Evolutionary conservation across 2,888 invertebrate species (phyloP), one percentile per base, ranked within the genome.

Genomic region (Leptopilina syphax): DNA sequence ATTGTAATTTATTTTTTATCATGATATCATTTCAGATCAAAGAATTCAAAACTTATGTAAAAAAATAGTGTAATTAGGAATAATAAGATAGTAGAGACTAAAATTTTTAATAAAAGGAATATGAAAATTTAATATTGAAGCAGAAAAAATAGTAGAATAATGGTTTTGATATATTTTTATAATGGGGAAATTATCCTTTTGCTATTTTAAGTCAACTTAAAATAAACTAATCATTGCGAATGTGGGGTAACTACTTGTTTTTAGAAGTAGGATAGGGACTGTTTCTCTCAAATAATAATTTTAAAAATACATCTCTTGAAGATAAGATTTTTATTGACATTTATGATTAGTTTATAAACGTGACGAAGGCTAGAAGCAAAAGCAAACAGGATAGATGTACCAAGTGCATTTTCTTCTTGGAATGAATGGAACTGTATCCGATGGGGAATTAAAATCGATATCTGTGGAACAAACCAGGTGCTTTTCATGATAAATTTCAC

Each of bases 1-100:
- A 70, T 27, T 70, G 70, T 70, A 70, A 70, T 70, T 70, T 70
- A 70, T 54, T 70, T 50, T 54, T 54, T 70, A 7, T 70, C 27
- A 70, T 7, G 54, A 27, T 12, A 70, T 27, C 27, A 12, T 13
- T 27, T 54, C 18, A 13, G 44, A 67, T 66, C n/a, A n/a, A 41
- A 13, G 34, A 44, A 67, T n/a, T 67, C 50, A 3, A 50, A 50
- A 50, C 10, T 10, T 10, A 10, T 50, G 12, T 50, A 50, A 50
- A 50, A 50, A 50, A 2, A 34, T 1, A 50, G 12, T 9, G 10
- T 10, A 50, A 50, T 50, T 50, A 50, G 34, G 3, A 2, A 50
- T 10, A 50, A 50, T 10, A 12, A 8, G 5, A 8, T 8, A 47
- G 8, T 50, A 50, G 9, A 50, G 10, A 10, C 1, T 12, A 2